A percentile compares a stretch with the other conserved stretches of the same genome.
Conservation (phyloP, 1,140 invertebrate genomes). For the Pogonognathellus flavescens region DNA sequence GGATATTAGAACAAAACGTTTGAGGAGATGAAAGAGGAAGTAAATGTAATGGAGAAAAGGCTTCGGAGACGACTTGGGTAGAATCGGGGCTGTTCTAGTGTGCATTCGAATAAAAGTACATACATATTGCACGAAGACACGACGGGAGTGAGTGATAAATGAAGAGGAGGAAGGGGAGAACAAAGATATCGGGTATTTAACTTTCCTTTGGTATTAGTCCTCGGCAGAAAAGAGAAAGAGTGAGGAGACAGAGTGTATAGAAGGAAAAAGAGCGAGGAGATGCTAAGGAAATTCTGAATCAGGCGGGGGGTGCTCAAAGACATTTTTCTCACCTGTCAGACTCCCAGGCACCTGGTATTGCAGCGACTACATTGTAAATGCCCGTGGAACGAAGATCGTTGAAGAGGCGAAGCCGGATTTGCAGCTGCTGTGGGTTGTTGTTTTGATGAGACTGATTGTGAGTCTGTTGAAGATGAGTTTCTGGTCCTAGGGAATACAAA, state of each 20-base stretch:
- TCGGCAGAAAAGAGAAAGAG: slow-evolving; percentile 16
- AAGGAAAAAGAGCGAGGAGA: no score
- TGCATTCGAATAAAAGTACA: slow-evolving; percentile 15
- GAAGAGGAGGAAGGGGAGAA: slow-evolving; percentile 32
- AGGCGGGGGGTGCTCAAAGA: slow-evolving; percentile 14
- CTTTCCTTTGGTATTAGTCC: not conserved
- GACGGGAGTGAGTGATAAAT: slow-evolving; percentile 32
- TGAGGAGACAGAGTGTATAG: no score
- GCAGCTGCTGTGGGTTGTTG: slow-evolving; percentile 27
- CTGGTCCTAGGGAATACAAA: slow-evolving; percentile 66
- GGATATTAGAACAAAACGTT: slow-evolving; percentile 31
- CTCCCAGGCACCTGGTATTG: slow-evolving; percentile 69
- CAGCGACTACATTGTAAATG: slow-evolving; percentile 68
- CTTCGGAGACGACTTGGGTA: not conserved
- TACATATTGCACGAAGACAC: not conserved
- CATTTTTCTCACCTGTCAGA: slow-evolving; percentile 68
- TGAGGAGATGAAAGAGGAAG: slow-evolving; percentile 29
- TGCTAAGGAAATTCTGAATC: slow-evolving; percentile 45
- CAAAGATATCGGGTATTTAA: slow-evolving; percentile 47
- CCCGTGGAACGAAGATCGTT: slow-evolving; percentile 64
- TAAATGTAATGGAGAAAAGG: slow-evolving; percentile 20
- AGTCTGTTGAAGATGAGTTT: slow-evolving; percentile 56
- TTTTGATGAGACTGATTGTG: slow-evolving; percentile 30
- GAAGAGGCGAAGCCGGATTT: slow-evolving; percentile 64
- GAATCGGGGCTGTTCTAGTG: not conserved